These are phyloP conservation scores for Bothrops jararaca DNA, from an alignment of 2,113 vertebrate species.

Conservation along the genomic window DNA sequence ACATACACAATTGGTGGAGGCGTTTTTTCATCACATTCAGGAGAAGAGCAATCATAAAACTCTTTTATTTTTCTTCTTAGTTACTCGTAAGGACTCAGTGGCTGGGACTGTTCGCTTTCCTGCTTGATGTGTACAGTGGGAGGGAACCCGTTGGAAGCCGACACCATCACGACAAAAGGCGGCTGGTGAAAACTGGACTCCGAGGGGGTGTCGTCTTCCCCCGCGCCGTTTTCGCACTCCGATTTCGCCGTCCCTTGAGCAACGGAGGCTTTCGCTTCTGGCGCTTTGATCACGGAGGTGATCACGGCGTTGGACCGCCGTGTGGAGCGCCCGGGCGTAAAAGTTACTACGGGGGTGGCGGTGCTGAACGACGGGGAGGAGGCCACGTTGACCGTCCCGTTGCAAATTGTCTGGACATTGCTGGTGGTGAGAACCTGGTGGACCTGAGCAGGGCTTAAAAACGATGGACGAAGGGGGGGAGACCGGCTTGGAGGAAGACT, in stretches of 20 bases:
- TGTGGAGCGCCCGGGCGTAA: slow-evolving; percentile 74
- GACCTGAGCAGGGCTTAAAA: slow-evolving; percentile 67
- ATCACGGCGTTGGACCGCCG: slow-evolving; percentile 72
- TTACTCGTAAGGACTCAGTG: slow-evolving; percentile 56
- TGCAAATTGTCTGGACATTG: slow-evolving; percentile 72
- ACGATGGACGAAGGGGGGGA: slow-evolving; percentile 70
- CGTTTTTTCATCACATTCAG: slow-evolving; percentile 64
- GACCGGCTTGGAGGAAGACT: slow-evolving; percentile 68
- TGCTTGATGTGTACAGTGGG: slow-evolving; percentile 67
- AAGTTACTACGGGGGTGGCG: slow-evolving; percentile 70
- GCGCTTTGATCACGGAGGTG: slow-evolving; percentile 80
- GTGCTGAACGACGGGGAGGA: slow-evolving; percentile 67
- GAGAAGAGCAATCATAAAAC: slow-evolving; percentile 61
- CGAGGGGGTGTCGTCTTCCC: slow-evolving; percentile 54
- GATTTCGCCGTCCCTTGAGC: slow-evolving; percentile 45
- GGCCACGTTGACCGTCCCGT: slow-evolving; percentile 66
- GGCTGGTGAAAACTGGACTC: slow-evolving; percentile 67
- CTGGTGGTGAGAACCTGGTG: slow-evolving; percentile 73
- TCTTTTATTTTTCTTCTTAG: slow-evolving; percentile 5
- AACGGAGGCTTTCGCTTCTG: slow-evolving; percentile 70
- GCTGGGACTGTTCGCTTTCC: slow-evolving; percentile 69
- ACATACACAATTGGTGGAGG: slow-evolving; percentile 60
- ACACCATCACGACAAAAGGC: slow-evolving; percentile 78
- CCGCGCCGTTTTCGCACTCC: slow-evolving; percentile 40
- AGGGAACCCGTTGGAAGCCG: slow-evolving; percentile 66